Percentiles rank a stretch among this genome's conserved stretches.
Conservation (phyloP, 2,797 vertebrate species). For the Cuniculus paca region DNA sequence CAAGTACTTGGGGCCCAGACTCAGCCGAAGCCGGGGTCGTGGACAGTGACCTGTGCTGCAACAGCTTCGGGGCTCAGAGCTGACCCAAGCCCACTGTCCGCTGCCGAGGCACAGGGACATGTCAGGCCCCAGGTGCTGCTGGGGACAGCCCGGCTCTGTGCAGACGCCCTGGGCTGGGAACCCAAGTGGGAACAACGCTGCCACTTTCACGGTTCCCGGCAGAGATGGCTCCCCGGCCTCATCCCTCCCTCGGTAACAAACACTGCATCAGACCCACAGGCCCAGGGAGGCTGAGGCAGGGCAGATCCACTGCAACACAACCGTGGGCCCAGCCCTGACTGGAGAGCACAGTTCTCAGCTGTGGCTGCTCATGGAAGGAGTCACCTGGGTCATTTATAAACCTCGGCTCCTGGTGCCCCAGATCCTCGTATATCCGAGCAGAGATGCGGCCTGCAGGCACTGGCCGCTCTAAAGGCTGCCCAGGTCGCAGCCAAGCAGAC, state of each 20-base stretch:
- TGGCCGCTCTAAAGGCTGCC: background rate
- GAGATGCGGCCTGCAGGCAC: background rate
- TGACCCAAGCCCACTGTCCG: background rate
- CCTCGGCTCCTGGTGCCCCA: background rate
- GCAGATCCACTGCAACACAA: rapidly evolving
- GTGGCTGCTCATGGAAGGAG: rapidly evolving
- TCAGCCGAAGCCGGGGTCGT: background rate
- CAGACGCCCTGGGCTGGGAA: background rate
- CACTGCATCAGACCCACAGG: background rate
- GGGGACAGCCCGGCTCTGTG: background rate
- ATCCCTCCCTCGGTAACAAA: background rate
- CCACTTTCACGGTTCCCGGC: background rate
- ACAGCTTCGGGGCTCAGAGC: background rate
- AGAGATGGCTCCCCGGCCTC: background rate
- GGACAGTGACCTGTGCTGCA: background rate
- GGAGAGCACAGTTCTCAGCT: background rate
- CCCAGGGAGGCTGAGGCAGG: too few species aligned
- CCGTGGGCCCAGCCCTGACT: background rate
- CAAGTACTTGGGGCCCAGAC: background rate
- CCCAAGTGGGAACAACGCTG: background rate
- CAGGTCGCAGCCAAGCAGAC: background rate
- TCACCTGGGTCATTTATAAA: background rate
- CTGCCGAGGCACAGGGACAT: background rate
- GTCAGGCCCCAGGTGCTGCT: background rate
- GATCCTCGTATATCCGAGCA: background rate